Conservation (phyloP, 1,140 invertebrate genomes). For the Lepidurus arcticus region DNA sequence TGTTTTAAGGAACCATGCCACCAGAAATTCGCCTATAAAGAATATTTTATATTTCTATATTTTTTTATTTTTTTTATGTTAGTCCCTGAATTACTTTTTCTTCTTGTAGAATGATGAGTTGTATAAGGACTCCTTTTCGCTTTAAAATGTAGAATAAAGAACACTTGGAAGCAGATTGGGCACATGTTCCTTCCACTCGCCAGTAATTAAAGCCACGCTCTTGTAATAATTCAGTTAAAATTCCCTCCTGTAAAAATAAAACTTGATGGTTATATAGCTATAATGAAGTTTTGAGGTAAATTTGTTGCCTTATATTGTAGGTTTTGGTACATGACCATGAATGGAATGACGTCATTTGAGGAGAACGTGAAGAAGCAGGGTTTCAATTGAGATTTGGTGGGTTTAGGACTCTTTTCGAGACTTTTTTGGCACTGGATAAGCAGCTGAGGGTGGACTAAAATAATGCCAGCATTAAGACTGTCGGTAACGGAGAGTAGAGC, state of each 20-base stretch:
- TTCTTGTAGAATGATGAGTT: not conserved
- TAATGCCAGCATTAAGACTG: not conserved
- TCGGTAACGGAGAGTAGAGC: not conserved
- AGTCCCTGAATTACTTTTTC: not conserved
- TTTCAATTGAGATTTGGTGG: not conserved
- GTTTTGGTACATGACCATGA: not conserved
- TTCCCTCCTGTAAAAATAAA: not conserved
- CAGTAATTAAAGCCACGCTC: conserved; percentile 13
- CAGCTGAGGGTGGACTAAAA: not conserved
- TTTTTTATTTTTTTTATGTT: not conserved
- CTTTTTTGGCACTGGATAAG: conserved; percentile 10
- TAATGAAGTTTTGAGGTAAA: not conserved
- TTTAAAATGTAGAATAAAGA: not conserved
- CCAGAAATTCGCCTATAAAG: not conserved
- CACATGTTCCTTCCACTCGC: not conserved
- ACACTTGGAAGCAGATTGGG: not conserved
- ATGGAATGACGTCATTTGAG: not conserved
- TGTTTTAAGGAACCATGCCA: not conserved
- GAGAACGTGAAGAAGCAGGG: not conserved
- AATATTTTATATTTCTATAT: not conserved
- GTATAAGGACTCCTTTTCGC: conserved; percentile 8
- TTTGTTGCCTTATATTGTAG: not conserved
- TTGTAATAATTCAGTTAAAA: not conserved
- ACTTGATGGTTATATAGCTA: too few relatives aligned
- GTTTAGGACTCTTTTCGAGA: not conserved